Evolutionary conservation across 2,797 vertebrate species (phyloP), one percentile per base, ranked within the genome.

Genomic region (Sorex maritimensis): DNA sequence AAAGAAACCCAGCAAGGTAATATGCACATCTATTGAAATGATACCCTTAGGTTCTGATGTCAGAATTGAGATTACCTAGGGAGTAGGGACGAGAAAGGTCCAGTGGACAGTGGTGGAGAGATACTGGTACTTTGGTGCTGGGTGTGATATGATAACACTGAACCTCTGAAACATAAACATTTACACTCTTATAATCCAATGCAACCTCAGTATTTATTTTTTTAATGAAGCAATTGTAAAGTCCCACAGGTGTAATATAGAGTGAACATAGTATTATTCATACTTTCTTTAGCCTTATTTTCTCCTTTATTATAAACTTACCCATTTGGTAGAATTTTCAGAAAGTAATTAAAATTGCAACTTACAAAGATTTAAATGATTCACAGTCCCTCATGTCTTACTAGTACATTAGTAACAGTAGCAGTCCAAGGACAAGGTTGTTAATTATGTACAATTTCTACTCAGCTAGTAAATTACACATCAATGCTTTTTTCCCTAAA

Each of bases 341-440:
- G 81, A 87, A 94, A 90, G 84, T 92, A 93, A 93, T 94, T 83
- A 93, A 81, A 95, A 80, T 77, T 85, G 17, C 14, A 85, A 86
- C n/a, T 89, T 92, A 68, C 17, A 83, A 74, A 44, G 41, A 88
- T 92, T 95, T 94, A 95, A 93, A 85, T 93, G 68, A 94, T 86
- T 87, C 34, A 77, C 82, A 93, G 82, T 87, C 67, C 23, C 81
- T 67, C 13, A 87, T 26, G 38, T 94, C 94, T 88, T 94, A 92
- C 65, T 44, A 86, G 34, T 61, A 73, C 21, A 58, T 91, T 95
- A 93, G 87, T 86, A 93, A 69, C 61, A 91, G 41, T 17, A 90
- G 28, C 44, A 81, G 58, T 90, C 28, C 63, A 94, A 30, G 28
- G 68, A 90, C 41, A 90, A 94, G 13, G 28, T 21, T 92, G 63